Evolutionary conservation across 1,140 invertebrate species (phyloP), one percentile per base, ranked within the genome.

Genomic region (Dreissena rostriformis): DNA sequence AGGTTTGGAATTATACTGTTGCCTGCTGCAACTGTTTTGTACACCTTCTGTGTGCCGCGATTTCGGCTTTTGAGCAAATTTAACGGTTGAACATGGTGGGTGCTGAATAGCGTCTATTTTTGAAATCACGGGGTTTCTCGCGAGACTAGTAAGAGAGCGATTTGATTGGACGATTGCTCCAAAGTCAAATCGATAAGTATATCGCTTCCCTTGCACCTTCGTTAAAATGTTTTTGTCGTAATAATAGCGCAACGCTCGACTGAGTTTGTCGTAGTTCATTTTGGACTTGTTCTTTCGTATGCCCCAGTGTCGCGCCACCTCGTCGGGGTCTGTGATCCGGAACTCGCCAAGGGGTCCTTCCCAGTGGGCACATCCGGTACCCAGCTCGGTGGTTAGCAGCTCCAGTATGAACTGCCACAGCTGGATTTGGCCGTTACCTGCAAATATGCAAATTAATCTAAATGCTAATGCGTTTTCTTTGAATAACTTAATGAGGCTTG

Each of bases 181-280:
- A 72, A 84, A 84, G 67, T 84, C 82, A 77, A 84, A 84, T n/a
- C 82, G 74, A 88, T 94, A 94, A 11, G 94, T 94, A 87, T 94
- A 94, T 71, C 94, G 84, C 74, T 99, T 98, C 75, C 98, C 98
- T 92, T 98, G 98, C 5, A 99, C 98, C 95, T 99, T 99, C 73
- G 97, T 98, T 97, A 99, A 98, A 92, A 99, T 99, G 94, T 98
- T 97, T 94, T 98, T 98, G 95, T 98, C 98, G 94, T 98, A 98
- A 94, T 98, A 98, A 94, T 98, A 98, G 95, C 97, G 71, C 67
- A 90, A 81, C 61, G 89, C 90, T 28, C 88, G 76, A 66, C 87
- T 90, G 15, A 90, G 98, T 92, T 99, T 99, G 94, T 99, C 98
- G 92, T 99, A 99, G 93, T 99, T 99, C 91, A 92, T 92, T 71